A percentile compares a stretch with the other conserved stretches of the same genome.
These are phyloP conservation scores for Pollenia griseotomentosa DNA, from an alignment of 2,888 invertebrate species.

Conservation along the genomic window DNA sequence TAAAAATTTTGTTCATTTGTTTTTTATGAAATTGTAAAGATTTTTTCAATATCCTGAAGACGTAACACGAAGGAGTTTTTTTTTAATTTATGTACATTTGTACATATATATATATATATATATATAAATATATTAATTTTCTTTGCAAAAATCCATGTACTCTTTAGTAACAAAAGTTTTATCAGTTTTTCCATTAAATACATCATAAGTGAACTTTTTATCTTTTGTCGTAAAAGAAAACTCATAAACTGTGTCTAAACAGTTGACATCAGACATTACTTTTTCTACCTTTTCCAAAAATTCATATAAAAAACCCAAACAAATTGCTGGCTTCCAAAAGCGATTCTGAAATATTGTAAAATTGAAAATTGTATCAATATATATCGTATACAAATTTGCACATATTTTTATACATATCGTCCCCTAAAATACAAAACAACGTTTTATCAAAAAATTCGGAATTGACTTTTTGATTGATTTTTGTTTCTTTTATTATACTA, in stretches of 20 bases:
- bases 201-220: neutral
- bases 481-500: too few species aligned
- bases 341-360: conserved; percentile 23
- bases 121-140: neutral
- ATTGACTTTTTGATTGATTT: too few species aligned
- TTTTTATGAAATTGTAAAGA: too few species aligned
- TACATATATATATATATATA: too few species aligned
- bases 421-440: too few species aligned
- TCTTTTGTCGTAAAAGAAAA: conserved; percentile 18
- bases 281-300: conserved; percentile 43
- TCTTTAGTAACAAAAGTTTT: conserved; percentile 47
- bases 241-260: conserved; percentile 40
- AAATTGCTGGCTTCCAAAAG: conserved; percentile 44
- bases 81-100: too few species aligned
- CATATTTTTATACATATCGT: too few species aligned
- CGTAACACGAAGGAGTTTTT: too few species aligned
- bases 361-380: neutral
- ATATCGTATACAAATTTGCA: neutral
- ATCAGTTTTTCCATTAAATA: conserved; percentile 13
- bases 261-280: conserved; percentile 34
- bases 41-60: too few species aligned
- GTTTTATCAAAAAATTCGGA: too few species aligned
- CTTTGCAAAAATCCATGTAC: conserved; percentile 16
- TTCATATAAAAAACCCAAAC: conserved; percentile 26
- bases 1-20: too few species aligned